Evolutionary conservation across 2,888 invertebrate genomes (phyloP).

Genomic region (Thymelicus acteon): DNA sequence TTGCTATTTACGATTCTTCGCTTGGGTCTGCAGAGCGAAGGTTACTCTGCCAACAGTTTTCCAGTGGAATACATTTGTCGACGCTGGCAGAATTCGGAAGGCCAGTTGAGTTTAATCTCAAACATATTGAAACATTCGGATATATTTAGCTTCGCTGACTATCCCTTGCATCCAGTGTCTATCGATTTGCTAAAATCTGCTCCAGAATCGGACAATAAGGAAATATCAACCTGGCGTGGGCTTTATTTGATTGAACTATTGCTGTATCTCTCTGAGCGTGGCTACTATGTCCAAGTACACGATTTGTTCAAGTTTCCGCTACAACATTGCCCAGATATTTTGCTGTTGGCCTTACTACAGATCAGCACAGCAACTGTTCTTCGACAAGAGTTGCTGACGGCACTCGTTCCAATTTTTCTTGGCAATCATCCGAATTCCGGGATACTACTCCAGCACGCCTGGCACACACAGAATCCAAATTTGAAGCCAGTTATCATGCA

Average conservation of each 20-base stretch:
- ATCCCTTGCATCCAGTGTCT: slow-evolving; percentile 90
- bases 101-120: slow-evolving; percentile 91
- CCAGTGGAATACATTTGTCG: slow-evolving; percentile 93
- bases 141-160: slow-evolving; percentile 94
- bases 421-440: slow-evolving; percentile 96
- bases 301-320: slow-evolving; percentile 94
- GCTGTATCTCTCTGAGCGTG: slow-evolving; percentile 91
- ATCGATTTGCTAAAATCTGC: slow-evolving; percentile 93
- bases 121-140: slow-evolving; percentile 93
- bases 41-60: slow-evolving; percentile 85
- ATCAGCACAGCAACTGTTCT: slow-evolving; percentile 89
- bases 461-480: slow-evolving; percentile 89
- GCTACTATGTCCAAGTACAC: slow-evolving; percentile 89
- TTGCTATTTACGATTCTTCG: slow-evolving; percentile 72
- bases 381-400: slow-evolving; percentile 91
- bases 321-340: slow-evolving; percentile 95
- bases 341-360: slow-evolving; percentile 93
- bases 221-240: slow-evolving; percentile 93
- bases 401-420: slow-evolving; percentile 93
- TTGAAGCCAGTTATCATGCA: slow-evolving; percentile 92
- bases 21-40: slow-evolving; percentile 46
- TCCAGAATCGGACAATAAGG: slow-evolving; percentile 95
- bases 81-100: slow-evolving; percentile 94
- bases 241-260: slow-evolving; percentile 93
- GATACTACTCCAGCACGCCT: slow-evolving; percentile 94